Base-by-base conservation (phyloP, 1,140 invertebrate species). In the Acromyrmex heyeri region DNA sequence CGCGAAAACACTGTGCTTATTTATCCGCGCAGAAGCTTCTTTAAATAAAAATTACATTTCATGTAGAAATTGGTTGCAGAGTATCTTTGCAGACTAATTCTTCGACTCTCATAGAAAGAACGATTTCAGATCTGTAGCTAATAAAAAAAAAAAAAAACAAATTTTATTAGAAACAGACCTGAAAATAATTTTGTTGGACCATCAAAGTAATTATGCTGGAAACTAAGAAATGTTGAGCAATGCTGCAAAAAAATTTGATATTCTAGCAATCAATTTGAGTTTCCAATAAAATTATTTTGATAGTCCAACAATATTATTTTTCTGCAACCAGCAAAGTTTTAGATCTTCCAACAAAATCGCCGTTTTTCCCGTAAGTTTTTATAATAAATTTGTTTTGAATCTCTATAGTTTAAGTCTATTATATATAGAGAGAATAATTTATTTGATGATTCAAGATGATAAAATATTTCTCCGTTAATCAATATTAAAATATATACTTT, bases 401-500 rank as follows among this genome's bases (percentile, higher is more conserved):
- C 14, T 76, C 6, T 24, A 50, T 44, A 2, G 16, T 24, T 55
- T 59, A 38, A 24, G 4, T 59, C 14, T 24, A 38, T 12, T 34
- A 73, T 59, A 59, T 44, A 76, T 44, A 2, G n/a, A 12, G 16
- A 44, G 8, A 14, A 44, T 44, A 59, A 76, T 65, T 34, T 24
- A 12, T 53, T 79, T 53, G 50, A 78, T 3, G 2, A 5, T 70
- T 10, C 6, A 76, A 44, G 21, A 1, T 18, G 73, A 5, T 24
- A 44, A 44, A 61, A 61, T 61, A 18, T 61, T 2, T 24, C 8
- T 61, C 8, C 8, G 4, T 44, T 16, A 24, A 38, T 64, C 4
- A 24, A 27, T 30, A 62, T 77, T 77, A n/a, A 48, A 24, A 48
- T 62, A 77, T 4, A 48, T 62, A 77, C 21, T 48, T 77, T 77